phyloP scores from a whole-genome alignment of 2,113 vertebrate genomes.

The Prinia subflava region DNA sequence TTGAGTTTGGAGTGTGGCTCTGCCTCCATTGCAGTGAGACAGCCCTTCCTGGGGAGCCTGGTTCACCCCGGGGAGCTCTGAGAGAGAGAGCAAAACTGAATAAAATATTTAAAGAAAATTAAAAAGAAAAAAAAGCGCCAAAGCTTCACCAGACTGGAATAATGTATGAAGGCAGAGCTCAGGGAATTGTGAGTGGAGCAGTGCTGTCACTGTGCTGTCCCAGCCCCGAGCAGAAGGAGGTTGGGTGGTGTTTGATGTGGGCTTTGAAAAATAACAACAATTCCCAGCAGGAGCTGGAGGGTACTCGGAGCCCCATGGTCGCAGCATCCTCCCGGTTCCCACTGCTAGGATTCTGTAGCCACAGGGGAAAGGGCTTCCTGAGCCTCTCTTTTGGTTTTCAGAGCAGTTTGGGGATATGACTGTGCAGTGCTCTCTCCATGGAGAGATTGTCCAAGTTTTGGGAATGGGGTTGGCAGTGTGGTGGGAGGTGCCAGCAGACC shows the following conservation, averaged over 20 bases:
- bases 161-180: neutral
- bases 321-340: fast-evolving
- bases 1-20: neutral
- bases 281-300: neutral
- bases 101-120: neutral
- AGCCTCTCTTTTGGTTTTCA: fast-evolving
- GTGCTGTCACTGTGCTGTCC: neutral
- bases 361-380: fast-evolving
- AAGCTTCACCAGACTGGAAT: neutral
- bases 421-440: fast-evolving
- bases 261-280: neutral
- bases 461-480: neutral
- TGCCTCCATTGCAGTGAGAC: neutral
- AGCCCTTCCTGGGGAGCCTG: neutral
- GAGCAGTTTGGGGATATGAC: neutral
- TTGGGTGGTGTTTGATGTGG: neutral
- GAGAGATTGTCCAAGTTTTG: neutral
- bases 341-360: neutral
- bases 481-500: neutral
- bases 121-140: neutral
- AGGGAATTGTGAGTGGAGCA: neutral
- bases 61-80: neutral
- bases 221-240: neutral
- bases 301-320: fast-evolving
- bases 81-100: neutral